These are phyloP conservation scores for Ictalurus furcatus DNA, from an alignment of 2,113 vertebrate genomes.

Conservation along the genomic window DNA sequence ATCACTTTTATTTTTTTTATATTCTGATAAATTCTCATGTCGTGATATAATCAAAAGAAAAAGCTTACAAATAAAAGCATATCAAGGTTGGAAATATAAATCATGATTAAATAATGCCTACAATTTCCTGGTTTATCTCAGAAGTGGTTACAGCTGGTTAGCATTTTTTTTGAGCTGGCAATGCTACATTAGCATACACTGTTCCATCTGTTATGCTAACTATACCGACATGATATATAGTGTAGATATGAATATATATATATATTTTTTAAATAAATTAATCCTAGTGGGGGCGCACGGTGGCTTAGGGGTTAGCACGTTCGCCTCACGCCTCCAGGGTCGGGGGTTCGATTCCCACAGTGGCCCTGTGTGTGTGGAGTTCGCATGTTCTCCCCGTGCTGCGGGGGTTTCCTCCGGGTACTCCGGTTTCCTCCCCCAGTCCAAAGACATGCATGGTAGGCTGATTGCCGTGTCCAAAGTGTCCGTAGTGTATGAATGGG, in stretches of 20 bases:
- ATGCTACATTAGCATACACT: conserved; percentile 7
- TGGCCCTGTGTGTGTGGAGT: too few species aligned
- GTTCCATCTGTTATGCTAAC: background rate
- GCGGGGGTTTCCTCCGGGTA: too few species aligned
- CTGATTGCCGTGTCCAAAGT: too few species aligned
- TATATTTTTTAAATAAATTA: background rate
- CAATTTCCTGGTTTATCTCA: background rate
- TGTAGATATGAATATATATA: background rate
- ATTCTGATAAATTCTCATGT: background rate
- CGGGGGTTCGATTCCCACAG: too few species aligned
- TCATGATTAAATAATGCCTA: background rate
- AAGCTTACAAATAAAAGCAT: background rate
- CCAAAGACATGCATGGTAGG: too few species aligned
- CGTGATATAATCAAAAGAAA: background rate
- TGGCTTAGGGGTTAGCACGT: too few species aligned
- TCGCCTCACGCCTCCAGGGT: too few species aligned
- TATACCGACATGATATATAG: background rate
- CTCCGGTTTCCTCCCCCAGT: too few species aligned
- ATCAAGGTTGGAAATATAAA: background rate
- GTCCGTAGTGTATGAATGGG: too few species aligned
- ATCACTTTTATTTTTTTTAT: background rate
- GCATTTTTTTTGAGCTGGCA: background rate
- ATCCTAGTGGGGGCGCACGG: too few species aligned
- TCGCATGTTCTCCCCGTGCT: too few species aligned
- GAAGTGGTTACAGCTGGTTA: conserved; percentile 5